Conservation (phyloP, 2,797 vertebrate species). For the Salarias fasciatus region DNA sequence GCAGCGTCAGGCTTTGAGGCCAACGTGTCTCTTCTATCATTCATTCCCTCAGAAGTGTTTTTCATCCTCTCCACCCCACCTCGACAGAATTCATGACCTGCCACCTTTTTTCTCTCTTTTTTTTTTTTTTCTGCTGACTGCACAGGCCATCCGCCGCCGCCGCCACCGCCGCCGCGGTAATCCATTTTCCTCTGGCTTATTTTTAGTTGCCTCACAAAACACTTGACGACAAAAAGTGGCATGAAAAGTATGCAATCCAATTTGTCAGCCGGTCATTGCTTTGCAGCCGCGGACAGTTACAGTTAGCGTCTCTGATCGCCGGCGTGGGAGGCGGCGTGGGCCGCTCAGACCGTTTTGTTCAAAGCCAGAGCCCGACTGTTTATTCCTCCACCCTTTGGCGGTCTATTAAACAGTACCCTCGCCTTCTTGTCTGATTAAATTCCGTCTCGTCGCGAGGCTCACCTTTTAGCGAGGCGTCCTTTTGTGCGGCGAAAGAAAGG, state of each 20-base stretch:
- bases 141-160: slow-evolving; percentile 56
- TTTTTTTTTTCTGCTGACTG: slow-evolving; percentile 77
- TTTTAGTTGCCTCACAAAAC: slow-evolving; percentile 67
- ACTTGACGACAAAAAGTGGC: slow-evolving; percentile 72
- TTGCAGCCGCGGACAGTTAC: slow-evolving; percentile 29
- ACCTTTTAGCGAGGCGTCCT: slow-evolving; percentile 41
- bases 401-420: neutral
- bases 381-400: slow-evolving; percentile 19
- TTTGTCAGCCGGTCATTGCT: slow-evolving; percentile 61
- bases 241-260: slow-evolving; percentile 65
- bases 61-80: slow-evolving; percentile 38
- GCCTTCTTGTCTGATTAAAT: slow-evolving; percentile 55
- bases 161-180: slow-evolving; percentile 55
- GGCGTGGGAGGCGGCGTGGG: too few relatives aligned
- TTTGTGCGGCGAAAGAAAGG: slow-evolving; percentile 37
- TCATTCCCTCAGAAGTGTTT: slow-evolving; percentile 62
- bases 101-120: too few relatives aligned
- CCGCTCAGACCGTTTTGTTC: neutral
- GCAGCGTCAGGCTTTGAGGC: slow-evolving; percentile 55
- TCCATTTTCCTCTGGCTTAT: too few relatives aligned
- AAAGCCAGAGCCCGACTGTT: slow-evolving; percentile 34
- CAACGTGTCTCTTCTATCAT: slow-evolving; percentile 61
- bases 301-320: slow-evolving; percentile 16
- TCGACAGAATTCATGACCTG: slow-evolving; percentile 77
- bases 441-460: slow-evolving; percentile 44